Percentiles rank a stretch among this genome's conserved stretches.
These are phyloP conservation scores for Acleris holmiana DNA, from an alignment of 2,888 invertebrate genomes.

Conservation along the genomic window DNA sequence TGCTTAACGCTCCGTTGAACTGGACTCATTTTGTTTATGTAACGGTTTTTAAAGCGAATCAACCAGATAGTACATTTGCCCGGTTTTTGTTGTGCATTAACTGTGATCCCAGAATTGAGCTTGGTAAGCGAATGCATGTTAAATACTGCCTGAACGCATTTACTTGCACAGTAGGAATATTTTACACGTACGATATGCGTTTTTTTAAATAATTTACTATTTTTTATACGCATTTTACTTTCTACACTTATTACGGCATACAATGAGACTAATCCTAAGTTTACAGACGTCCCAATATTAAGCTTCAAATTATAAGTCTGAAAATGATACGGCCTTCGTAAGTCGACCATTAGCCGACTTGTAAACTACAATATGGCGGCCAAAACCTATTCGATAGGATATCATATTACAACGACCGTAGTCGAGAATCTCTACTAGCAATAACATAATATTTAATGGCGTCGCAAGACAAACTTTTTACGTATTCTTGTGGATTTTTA, in stretches of 20 bases:
- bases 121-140: neutral
- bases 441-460: conserved; percentile 25
- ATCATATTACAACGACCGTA: conserved; percentile 10
- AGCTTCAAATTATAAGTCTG: neutral
- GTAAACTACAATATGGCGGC: conserved; percentile 26
- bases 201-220: neutral
- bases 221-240: neutral
- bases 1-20: conserved; percentile 24
- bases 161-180: neutral
- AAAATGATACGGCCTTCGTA: neutral
- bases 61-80: no score
- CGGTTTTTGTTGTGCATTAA: no score
- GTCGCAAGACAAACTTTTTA: conserved; percentile 14
- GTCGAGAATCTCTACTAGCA: neutral
- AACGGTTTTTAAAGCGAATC: conserved; percentile 6
- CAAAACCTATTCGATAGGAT: conserved; percentile 16
- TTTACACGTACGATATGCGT: no score
- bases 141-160: conserved; percentile 3
- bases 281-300: neutral
- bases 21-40: conserved; percentile 19
- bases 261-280: neutral
- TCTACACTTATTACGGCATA: neutral
- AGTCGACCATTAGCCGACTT: conserved; percentile 23
- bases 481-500: conserved; percentile 1
- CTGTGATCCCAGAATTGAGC: no score